Base-by-base conservation (phyloP, 2,797 vertebrate genomes). In the Garrulus glandarius region DNA sequence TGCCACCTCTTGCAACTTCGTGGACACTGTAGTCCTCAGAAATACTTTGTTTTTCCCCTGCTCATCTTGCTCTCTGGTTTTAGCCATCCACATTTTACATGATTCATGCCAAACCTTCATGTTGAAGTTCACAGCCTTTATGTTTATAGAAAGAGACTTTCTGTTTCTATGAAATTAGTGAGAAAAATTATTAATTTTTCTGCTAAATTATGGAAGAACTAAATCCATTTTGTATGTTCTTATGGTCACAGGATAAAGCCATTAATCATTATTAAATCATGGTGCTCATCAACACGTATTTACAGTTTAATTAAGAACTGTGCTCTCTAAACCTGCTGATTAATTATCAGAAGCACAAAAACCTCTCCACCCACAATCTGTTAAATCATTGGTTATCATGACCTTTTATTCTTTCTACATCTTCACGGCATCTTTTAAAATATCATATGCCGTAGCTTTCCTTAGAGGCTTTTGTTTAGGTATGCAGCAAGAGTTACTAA, bases 341-440 rank as follows among this genome's bases (percentile, higher is more conserved):
- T 97, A 97, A 97, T 97, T 98, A 97, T 89, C 81, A 93, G 77
- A 86, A 84, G 79, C 91, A 96, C 94, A 95, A 97, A 95, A 81
- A 87, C 79, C 92, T 96, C 86, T 94, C 89, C 93, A 87, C 92
- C 90, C 89, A 76, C 77, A 94, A 79, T 84, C 90, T 96, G 68
- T 87, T 89, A 96, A 96, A 95, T 70, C 82, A 92, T 60, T 84
- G 85, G 93, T 92, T 97, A 84, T 84, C 60, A 32, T 84, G 94
- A 97, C 96, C 96, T 98, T 98, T 97, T 95, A 86, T 96, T 97
- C 92, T 91, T 97, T 96, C 94, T 65, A 39, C 97, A 94, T 96
- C 94, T 97, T 97, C 93, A 86, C 94, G 96, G 84, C 70, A 93
- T 95, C 90, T 92, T 96, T 96, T 95, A 97, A 97, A 98, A 97